Base-by-base conservation (phyloP, 1,140 invertebrate genomes). In the Papilio dardanus region DNA sequence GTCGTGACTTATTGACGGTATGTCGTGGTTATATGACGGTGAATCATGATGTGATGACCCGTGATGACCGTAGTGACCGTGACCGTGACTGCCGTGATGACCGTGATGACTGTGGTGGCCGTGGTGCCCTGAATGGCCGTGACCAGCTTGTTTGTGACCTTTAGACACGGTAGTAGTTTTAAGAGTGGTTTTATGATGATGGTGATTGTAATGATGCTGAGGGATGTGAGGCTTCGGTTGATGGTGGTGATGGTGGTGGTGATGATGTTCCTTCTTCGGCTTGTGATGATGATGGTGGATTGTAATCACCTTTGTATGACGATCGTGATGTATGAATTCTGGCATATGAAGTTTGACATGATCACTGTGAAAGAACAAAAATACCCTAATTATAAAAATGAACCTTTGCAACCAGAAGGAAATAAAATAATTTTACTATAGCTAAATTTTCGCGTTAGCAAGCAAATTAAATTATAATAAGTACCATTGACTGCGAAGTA, bases 321-420 rank as follows among this genome's bases (percentile, higher is more conserved):
- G 88, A 54, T 94, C 93, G 75, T 95, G 94, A 46, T 95, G 94
- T 71, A 95, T 92, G 69, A 95, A 93, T 81, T 95, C 93, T 7
- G 95, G 95, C 0, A 95, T 91, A 79, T 94, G 91, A 21, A 95
- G 86, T 82, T 93, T 94, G 65, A 95, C 87, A 74, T 95, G 93
- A 30, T 94, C 89, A 76, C 95, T 95, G 90, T 71, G 92, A 84
- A 75, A 19, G 88, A 85, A 84, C 75, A 78, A 74, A 73, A 77
- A 76, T 28, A 40, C 31, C 68, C 16, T 46, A 33, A 46, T 77
- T 62, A 21, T 28, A 42, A 69, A 42, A 19, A 8, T 21, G 19
- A 28, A 28, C 21, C 42, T 46, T n/a, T 46, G 16, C 19, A 46
- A 3, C 1, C 40, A 42, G 4, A 37, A 37, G 6, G 8, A 7